Percentiles rank a stretch among this genome's conserved stretches.
Conservation (phyloP, 2,113 vertebrate genomes). For the Protobothrops flavoviridis region DNA sequence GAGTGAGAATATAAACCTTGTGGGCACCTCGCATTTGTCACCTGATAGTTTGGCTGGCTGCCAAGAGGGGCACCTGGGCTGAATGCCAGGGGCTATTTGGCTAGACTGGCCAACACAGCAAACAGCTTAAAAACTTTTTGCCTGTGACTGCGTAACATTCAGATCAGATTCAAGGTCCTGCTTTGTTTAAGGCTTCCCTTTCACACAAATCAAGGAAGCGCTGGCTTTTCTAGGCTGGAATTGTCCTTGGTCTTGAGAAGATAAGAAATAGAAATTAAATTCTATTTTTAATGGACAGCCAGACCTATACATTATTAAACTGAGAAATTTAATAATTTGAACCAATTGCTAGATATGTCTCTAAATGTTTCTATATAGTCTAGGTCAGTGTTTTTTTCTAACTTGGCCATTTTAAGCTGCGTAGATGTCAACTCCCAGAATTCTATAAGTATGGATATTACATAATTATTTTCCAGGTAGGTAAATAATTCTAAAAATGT, state of each 20-base stretch:
- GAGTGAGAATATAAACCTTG: not conserved
- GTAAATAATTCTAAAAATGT: not conserved
- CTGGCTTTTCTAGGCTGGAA: not conserved
- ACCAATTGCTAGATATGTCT: not conserved
- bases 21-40: not conserved
- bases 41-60: not conserved
- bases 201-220: not conserved
- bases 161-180: not conserved
- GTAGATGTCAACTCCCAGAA: not conserved
- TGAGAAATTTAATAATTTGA: not conserved
- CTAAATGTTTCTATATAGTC: not conserved
- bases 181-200: not conserved
- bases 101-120: not conserved
- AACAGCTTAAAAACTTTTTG: not conserved
- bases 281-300: not conserved
- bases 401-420: not conserved
- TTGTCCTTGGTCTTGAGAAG: not conserved
- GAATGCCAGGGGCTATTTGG: not conserved
- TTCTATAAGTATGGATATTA: not conserved
- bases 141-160: not conserved
- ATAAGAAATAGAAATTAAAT: not conserved
- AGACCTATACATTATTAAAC: not conserved
- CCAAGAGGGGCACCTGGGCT: not conserved
- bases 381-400: not conserved
- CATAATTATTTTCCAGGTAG: not conserved